Percentiles rank a stretch among this genome's conserved stretches.
Evolutionary conservation across 1,140 invertebrate species (phyloP).

Genomic region (Matsumurasca onukii): DNA sequence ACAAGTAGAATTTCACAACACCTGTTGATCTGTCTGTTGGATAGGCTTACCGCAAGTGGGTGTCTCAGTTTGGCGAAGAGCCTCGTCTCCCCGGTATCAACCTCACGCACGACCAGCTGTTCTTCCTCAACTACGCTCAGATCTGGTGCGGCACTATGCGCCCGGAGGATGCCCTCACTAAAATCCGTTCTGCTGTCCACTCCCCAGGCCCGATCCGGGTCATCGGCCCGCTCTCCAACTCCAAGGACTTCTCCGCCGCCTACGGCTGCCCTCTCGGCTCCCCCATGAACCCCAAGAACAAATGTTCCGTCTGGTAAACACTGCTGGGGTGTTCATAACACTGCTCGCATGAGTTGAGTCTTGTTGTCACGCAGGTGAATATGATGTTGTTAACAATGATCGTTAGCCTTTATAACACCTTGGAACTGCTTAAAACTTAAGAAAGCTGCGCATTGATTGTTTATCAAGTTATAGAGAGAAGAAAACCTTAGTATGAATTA

Average conservation of each 20-base stretch:
- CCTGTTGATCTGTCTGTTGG: too few species aligned
- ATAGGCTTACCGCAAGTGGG: constrained; percentile 80
- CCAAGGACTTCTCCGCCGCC: constrained; percentile 82
- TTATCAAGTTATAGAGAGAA: too few species aligned
- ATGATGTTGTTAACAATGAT: not conserved
- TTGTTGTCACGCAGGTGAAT: not conserved
- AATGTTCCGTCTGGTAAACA: constrained; percentile 90
- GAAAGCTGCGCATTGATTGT: too few species aligned
- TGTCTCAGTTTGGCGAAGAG: constrained; percentile 67
- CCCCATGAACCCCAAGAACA: constrained; percentile 83
- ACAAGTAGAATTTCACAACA: too few species aligned
- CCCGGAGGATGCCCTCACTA: constrained; percentile 91
- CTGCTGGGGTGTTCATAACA: not conserved
- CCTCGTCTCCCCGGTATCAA: constrained; percentile 74
- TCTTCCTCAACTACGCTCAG: constrained; percentile 88
- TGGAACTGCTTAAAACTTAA: too few species aligned
- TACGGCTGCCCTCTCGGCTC: constrained; percentile 75
- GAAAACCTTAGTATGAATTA: too few species aligned
- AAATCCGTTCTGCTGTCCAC: constrained; percentile 92
- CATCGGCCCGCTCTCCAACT: constrained; percentile 90
- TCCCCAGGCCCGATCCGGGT: constrained; percentile 92
- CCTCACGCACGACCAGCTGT: constrained; percentile 82
- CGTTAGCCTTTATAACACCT: not conserved
- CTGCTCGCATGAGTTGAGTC: not conserved
- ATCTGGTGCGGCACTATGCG: constrained; percentile 98